Evolutionary conservation across 1,140 invertebrate species (phyloP), one percentile per base, ranked within the genome.

Genomic region (Glomeris maerens): DNA sequence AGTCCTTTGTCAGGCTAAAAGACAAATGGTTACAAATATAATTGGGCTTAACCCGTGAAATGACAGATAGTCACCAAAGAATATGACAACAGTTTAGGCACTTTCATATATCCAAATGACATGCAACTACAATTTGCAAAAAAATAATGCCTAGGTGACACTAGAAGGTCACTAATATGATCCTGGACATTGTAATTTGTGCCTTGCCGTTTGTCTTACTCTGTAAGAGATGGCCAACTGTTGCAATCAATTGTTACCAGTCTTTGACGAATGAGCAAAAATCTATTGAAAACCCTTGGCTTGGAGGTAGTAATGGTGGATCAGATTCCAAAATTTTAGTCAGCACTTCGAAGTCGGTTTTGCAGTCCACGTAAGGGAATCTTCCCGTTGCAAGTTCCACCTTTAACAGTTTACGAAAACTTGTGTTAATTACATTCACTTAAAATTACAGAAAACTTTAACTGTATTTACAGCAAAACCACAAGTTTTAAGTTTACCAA

Each of bases 271-370:
- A 93, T 55, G 79, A 75, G 62, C 83, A 78, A 69, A 93, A 88
- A 60, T 91, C 83, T 41, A 73, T 66, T 55, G 77, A 79, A 66
- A 92, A 96, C 42, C 74, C 71, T 55, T 76, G 72, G 50, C 80
- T 78, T n/a, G 73, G 66, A 3, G 93, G 87, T 57, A 94, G 70
- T 55, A 76, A 2, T 78, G 93, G 59, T 80, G 91, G 66, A 62
- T 88, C 88, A 57, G 90, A 84, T 61, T 84, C 78, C 56, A 97
- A 78, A 55, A 93, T 86, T 72, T 83, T 83, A 40, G 81, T 82
- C 45, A 92, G 72, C 55, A 96, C 87, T 74, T 98, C 90, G 74
- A 98, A 96, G 70, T 95, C 90, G 64, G 86, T 93, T 66, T 85
- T 85, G 68, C 91, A 96, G 66, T 89, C 81, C 66, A 79, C 78